Base-by-base conservation (phyloP, 2,797 vertebrate species). In the Acrossocheilus fasciatus region DNA sequence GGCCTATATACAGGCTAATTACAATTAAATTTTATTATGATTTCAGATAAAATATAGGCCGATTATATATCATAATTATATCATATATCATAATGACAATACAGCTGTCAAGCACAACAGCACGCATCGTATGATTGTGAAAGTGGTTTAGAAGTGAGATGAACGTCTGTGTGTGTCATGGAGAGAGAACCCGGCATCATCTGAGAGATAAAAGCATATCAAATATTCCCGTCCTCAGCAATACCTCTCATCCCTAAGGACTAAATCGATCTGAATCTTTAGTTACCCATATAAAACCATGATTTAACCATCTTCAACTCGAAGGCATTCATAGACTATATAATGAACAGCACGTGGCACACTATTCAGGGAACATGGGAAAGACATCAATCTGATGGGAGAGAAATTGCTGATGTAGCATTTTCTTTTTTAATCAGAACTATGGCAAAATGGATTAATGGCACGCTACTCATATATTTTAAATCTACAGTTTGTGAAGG, bases 171-270 rank as follows among this genome's bases (percentile, higher is more conserved):
- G 36, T 8, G 62, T 7, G 36, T 57, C 64, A 30, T 68, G 12
- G 62, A 17, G 62, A n/a, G 62, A 69, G 15, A 57, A 20, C 3
- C 18, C 1, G 6, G 43, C 14, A 14, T 83, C 23, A 66, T 72
- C 45, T 36, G n/a, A 85, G 57, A 62, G 41, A 43, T 87, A 79
- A 83, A 79, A 87, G 86, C 81, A 87, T 92, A 90, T 93, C 89
- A 91, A 90, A 94, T 92, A 92, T 88, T 92, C 88, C 89, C 86
- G 14, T 70, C 79, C 87, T 92, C 92, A 93, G 92, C 92, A 85
- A 79, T 85, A 90, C 83, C 47, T 87, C 62, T 81, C 64, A 64
- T 81, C 64, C 45, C 23, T 18, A 80, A 92, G 88, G 45, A 80
- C 76, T 86, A 88, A 83, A 87, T 91, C 70, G 82, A 93, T 90